phyloP scores from a whole-genome alignment of 2,888 invertebrate species.

The Cybosia mesomella region DNA sequence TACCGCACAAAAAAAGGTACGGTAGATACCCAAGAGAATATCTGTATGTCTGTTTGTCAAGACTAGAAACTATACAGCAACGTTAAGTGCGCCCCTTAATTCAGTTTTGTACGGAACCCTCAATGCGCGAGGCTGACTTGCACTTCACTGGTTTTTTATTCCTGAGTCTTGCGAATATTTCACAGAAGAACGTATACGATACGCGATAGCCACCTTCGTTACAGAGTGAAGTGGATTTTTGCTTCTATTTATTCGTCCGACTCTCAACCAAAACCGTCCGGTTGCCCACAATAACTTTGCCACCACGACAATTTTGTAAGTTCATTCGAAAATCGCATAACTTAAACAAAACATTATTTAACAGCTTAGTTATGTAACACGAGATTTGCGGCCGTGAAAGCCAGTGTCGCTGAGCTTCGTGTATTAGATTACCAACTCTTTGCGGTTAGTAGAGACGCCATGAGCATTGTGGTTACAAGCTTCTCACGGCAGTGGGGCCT shows the following conservation, averaged over 20 bases:
- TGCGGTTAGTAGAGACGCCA: constrained; percentile 82
- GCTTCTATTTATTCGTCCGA: constrained; percentile 71
- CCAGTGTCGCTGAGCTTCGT: constrained; percentile 85
- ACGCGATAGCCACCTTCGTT: constrained; percentile 75
- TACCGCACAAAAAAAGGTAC: too few relatives aligned
- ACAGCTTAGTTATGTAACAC: constrained; percentile 70
- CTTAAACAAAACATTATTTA: constrained; percentile 43
- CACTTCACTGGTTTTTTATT: too few relatives aligned
- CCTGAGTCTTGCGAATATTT: constrained; percentile 66
- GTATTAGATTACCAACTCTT: constrained; percentile 85
- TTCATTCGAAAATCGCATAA: constrained; percentile 59
- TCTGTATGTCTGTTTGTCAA: too few relatives aligned
- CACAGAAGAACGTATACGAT: constrained; percentile 66
- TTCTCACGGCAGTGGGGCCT: constrained; percentile 78
- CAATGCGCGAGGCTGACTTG: too few relatives aligned
- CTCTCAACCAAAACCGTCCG: constrained; percentile 79
- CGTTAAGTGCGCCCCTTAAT: too few relatives aligned
- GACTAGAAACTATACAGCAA: too few relatives aligned
- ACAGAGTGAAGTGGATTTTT: constrained; percentile 60
- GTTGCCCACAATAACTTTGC: constrained; percentile 60
- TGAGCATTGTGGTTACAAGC: constrained; percentile 80
- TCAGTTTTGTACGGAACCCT: too few relatives aligned
- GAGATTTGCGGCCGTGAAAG: constrained; percentile 83
- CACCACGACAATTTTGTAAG: constrained; percentile 50
- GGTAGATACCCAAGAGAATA: too few relatives aligned